Evolutionary conservation across 2,797 vertebrate species (phyloP).

Genomic region (Botia kubotai): DNA sequence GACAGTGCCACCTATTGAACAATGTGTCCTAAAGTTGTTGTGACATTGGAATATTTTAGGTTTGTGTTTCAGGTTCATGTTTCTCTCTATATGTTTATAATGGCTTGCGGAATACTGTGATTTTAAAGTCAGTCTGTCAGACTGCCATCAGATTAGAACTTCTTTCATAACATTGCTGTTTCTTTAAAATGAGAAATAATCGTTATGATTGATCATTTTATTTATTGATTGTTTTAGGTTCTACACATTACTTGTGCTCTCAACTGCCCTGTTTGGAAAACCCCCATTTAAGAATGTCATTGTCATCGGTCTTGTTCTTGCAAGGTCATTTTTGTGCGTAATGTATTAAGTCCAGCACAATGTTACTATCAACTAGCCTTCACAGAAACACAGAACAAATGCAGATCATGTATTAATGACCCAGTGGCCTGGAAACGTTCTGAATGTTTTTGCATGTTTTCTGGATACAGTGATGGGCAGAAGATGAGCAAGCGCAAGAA

Average conservation of each 20-base stretch:
- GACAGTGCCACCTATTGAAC: too few relatives aligned
- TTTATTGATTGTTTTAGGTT: constrained; percentile 80
- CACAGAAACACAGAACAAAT: constrained; percentile 54
- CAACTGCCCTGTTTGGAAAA: constrained; percentile 93
- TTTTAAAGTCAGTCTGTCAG: too few relatives aligned
- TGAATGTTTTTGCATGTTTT: constrained; percentile 64
- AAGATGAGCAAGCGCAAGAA: constrained; percentile 99
- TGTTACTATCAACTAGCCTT: constrained; percentile 35
- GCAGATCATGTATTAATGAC: constrained; percentile 54
- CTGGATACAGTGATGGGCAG: constrained; percentile 89
- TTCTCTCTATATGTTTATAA: too few relatives aligned
- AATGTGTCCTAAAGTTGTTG: too few relatives aligned
- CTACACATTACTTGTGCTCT: constrained; percentile 94
- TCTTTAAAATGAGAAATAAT: too few relatives aligned
- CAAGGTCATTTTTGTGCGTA: constrained; percentile 78
- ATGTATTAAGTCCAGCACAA: constrained; percentile 20
- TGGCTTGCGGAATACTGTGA: too few relatives aligned
- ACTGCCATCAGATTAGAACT: too few relatives aligned
- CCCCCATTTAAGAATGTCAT: constrained; percentile 98
- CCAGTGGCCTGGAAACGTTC: constrained; percentile 47
- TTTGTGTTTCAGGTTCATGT: too few relatives aligned
- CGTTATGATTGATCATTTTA: background rate
- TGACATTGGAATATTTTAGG: too few relatives aligned
- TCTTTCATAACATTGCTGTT: too few relatives aligned
- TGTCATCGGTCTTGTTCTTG: constrained; percentile 93